Evolutionary conservation across 2,888 invertebrate genomes (phyloP).

Genomic region (Epinotia nisella): DNA sequence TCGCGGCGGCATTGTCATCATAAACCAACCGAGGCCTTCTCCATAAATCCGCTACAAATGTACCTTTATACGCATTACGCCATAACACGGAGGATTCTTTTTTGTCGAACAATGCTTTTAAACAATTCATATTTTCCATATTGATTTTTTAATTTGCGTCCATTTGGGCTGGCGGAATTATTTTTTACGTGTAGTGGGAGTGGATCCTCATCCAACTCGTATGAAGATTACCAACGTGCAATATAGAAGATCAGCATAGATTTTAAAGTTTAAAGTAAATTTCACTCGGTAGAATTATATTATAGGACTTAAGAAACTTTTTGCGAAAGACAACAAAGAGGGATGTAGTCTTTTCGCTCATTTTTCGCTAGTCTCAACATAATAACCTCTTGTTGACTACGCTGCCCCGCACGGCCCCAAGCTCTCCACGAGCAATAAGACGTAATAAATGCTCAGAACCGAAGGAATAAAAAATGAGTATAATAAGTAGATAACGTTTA

Average conservation of each 20-base stretch:
- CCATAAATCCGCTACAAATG: conserved; percentile 82
- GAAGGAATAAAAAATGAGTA: conserved; percentile 74
- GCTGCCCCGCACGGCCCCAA: conserved; percentile 69
- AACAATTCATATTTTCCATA: conserved; percentile 65
- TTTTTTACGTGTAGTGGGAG: too few relatives aligned
- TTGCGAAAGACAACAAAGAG: conserved; percentile 60
- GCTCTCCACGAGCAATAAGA: conserved; percentile 82
- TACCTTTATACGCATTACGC: conserved; percentile 83
- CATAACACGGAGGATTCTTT: conserved; percentile 70
- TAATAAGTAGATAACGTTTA: conserved; percentile 81
- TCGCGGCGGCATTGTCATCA: conserved; percentile 79
- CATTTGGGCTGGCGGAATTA: neutral
- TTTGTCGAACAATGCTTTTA: conserved; percentile 70
- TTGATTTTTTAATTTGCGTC: conserved; percentile 20
- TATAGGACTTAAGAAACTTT: conserved; percentile 36
- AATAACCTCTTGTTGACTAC: conserved; percentile 81
- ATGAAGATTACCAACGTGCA: too few relatives aligned
- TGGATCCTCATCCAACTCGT: too few relatives aligned
- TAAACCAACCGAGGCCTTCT: conserved; percentile 81
- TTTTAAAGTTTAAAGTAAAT: conserved; percentile 1
- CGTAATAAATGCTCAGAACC: conserved; percentile 82
- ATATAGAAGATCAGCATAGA: neutral
- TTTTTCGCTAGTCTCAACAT: conserved; percentile 80
- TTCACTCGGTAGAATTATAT: conserved; percentile 26
- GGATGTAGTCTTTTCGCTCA: conserved; percentile 74